Conservation (phyloP, 1,140 invertebrate species). For the Leptinotarsa texana region DNA sequence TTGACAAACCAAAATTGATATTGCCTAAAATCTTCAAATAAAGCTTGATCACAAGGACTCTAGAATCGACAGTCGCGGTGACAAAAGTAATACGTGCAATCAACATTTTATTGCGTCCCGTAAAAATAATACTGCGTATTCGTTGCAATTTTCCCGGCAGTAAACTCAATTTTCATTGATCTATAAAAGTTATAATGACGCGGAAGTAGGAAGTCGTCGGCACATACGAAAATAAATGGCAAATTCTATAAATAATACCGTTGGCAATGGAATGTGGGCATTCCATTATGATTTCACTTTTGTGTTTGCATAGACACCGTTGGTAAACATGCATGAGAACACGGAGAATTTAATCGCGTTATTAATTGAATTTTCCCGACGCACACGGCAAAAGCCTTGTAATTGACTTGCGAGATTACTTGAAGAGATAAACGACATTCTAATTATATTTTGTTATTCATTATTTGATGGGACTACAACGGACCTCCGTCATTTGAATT, state of each 20-base stretch:
- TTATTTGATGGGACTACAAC: background rate
- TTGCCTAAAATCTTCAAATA: too few species aligned
- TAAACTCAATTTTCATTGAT: slow-evolving; percentile 4
- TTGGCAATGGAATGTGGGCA: background rate
- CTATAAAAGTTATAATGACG: slow-evolving; percentile 1
- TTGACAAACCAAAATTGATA: too few species aligned
- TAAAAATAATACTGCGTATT: too few species aligned
- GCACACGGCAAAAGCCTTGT: background rate
- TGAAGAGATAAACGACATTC: background rate
- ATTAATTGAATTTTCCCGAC: background rate
- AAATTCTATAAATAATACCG: slow-evolving; percentile 1
- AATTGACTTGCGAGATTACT: background rate
- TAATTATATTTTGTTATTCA: background rate
- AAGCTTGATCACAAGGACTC: too few species aligned
- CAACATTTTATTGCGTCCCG: too few species aligned
- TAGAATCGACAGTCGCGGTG: too few species aligned
- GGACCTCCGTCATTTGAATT: background rate
- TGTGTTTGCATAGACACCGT: background rate
- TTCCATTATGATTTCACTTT: slow-evolving; percentile 6
- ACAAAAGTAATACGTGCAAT: too few species aligned
- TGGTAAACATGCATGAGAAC: background rate
- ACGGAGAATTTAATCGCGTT: background rate
- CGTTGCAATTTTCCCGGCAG: background rate
- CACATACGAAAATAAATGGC: background rate
- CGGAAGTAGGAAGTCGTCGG: background rate